Percentiles rank a stretch among this genome's conserved stretches.
phyloP scores from a whole-genome alignment of 2,888 invertebrate species.

The Sinotaia quadrata region DNA sequence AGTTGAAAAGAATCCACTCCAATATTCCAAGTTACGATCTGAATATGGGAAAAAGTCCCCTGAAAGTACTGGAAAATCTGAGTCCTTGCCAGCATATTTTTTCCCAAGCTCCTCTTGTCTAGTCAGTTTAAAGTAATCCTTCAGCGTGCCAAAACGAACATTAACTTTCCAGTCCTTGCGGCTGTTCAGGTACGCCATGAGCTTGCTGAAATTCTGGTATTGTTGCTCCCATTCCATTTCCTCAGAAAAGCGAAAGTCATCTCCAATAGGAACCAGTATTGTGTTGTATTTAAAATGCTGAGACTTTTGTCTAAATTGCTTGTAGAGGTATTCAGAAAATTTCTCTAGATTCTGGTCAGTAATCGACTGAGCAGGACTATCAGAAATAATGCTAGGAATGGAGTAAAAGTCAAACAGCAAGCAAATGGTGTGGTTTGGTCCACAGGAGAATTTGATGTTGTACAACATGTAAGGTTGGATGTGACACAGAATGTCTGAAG shows the following conservation, averaged over 20 bases:
- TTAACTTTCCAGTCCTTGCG: constrained; percentile 77
- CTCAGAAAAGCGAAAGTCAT: constrained; percentile 95
- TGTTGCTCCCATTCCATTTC: constrained; percentile 94
- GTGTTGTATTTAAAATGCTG: constrained; percentile 92
- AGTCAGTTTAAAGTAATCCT: constrained; percentile 88
- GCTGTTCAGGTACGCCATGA: constrained; percentile 90
- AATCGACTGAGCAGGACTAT: constrained; percentile 85
- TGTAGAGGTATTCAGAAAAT: constrained; percentile 85
- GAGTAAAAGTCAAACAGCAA: constrained; percentile 78
- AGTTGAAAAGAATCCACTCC: constrained; percentile 97
- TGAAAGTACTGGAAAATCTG: constrained; percentile 80
- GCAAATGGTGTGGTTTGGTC: constrained; percentile 86
- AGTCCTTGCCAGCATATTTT: constrained; percentile 37
- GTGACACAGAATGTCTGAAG: constrained; percentile 83
- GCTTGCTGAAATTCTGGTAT: constrained; percentile 88
- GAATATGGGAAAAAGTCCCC: constrained; percentile 98
- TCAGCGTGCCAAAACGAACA: constrained; percentile 84
- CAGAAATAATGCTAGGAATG: constrained; percentile 90
- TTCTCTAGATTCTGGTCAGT: constrained; percentile 87
- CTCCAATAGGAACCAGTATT: constrained; percentile 93
- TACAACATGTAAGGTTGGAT: constrained; percentile 97
- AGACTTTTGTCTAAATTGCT: constrained; percentile 91
- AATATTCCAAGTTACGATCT: constrained; percentile 88
- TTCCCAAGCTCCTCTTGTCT: constrained; percentile 69
- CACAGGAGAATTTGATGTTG: constrained; percentile 95